Base-by-base conservation (phyloP, 2,113 vertebrate species). In the Rhineura floridana region DNA sequence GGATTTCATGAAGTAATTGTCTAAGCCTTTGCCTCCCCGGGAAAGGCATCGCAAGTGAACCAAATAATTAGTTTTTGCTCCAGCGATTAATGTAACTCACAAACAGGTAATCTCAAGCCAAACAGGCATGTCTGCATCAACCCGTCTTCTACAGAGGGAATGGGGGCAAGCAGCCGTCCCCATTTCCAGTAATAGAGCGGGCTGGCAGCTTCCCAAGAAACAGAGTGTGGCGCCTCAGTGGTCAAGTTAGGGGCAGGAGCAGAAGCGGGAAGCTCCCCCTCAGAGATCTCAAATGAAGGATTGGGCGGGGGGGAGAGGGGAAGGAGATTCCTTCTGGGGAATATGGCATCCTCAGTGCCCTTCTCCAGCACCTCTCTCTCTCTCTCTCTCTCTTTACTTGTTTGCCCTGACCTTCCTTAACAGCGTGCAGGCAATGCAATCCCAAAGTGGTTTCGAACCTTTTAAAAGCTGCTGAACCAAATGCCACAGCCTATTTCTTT, bases 21-120 rank as follows among this genome's bases (percentile, higher is more conserved):
- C 0, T 1, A 52, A 92, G 55, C 73, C 12, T 36, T 9, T 23
- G 65, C 46, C 70, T 46, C 73, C 5, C 8, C 12, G 63, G 88
- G 87, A 77, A 86, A 91, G 67, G 65, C n/a, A 89, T 52, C 91
- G 92, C 82, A 62, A 81, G 73, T 33, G 91, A 94, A 92, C 91
- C 93, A 89, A 92, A 84, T 95, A 94, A 95, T 96, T 92, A 92
- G 94, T 90, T 96, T 92, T 93, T 90, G 89, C 90, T 93, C 84
- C 91, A 84, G 91, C 88, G 92, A 93, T 91, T 82, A 93, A 81
- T 90, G 90, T 92, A 87, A 33, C 91, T 91, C 50, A 89, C 93
- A 93, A 94, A 89, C 89, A 95, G 91, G 94, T 92, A 90, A 95
- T 94, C 82, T 44, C 89, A 89, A 59, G 89, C 83, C 0, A 2